A percentile compares a stretch with the other conserved stretches of the same genome.
Conservation (phyloP, 2,888 invertebrate genomes). For the Drosophila cognata region DNA sequence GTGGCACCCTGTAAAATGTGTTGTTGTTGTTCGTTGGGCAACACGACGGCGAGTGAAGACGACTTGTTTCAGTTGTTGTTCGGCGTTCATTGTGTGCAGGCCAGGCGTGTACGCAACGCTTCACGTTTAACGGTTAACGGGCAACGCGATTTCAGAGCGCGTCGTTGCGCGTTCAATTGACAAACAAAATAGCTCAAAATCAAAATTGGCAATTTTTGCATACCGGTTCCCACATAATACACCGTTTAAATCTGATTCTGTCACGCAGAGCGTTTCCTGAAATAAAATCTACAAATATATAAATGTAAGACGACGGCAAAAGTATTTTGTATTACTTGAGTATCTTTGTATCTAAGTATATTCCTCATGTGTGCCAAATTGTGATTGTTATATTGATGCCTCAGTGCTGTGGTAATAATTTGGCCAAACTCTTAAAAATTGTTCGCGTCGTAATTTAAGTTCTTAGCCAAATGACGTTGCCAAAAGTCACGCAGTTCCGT, state of each 20-base stretch:
- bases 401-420: not conserved
- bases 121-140: conserved; percentile 39
- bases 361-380: not conserved
- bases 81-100: conserved; percentile 71
- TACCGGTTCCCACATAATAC: conserved; percentile 50
- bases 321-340: conserved; percentile 4
- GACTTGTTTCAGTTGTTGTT: conserved; percentile 69
- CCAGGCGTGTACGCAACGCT: conserved; percentile 65
- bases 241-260: conserved; percentile 35
- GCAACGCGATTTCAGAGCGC: conserved; percentile 31
- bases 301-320: conserved; percentile 13
- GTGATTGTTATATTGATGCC: conserved; percentile 9
- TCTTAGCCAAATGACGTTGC: conserved; percentile 19
- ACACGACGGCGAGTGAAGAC: conserved; percentile 17
- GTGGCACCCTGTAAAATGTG: conserved; percentile 47
- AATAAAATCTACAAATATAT: not conserved
- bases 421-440: conserved; percentile 4
- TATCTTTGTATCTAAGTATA: conserved; percentile 19
- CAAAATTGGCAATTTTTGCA: conserved; percentile 36
- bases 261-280: conserved; percentile 18
- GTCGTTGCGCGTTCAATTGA: conserved; percentile 22
- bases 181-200: conserved; percentile 16
- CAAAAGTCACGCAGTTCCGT: conserved; percentile 58
- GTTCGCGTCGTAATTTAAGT: conserved; percentile 45
- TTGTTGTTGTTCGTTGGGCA: conserved; percentile 13